Conservation (phyloP, 2,797 vertebrate species). For the Bryconaethiops microstoma region DNA sequence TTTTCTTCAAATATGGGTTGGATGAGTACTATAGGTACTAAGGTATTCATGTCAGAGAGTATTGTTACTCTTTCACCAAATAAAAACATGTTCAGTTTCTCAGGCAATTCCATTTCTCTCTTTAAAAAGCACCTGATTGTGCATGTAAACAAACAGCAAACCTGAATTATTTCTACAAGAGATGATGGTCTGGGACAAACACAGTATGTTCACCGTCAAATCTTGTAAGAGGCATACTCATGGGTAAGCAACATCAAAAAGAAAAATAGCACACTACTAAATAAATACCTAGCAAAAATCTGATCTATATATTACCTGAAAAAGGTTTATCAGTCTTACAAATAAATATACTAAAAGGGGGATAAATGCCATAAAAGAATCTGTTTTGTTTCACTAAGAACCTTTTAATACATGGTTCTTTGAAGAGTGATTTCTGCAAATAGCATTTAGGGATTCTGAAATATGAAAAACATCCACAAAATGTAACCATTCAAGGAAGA, state of each 20-base stretch:
- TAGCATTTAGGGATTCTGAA: too few species aligned
- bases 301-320: too few species aligned
- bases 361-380: too few species aligned
- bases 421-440: too few species aligned
- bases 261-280: too few species aligned
- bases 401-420: too few species aligned
- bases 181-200: background rate
- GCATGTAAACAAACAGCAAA: background rate
- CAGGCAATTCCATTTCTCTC: background rate
- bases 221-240: background rate
- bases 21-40: background rate
- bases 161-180: background rate
- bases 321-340: too few species aligned
- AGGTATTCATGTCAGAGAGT: background rate
- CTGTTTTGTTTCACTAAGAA: too few species aligned
- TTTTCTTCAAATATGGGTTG: constrained; percentile 24
- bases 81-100: background rate
- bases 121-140: background rate
- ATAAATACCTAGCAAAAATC: too few species aligned
- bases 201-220: background rate
- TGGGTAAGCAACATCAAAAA: background rate
- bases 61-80: background rate
- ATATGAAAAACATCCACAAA: too few species aligned
- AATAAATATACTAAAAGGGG: too few species aligned
- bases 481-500: too few species aligned